A percentile compares a stretch with the other conserved stretches of the same genome.
Conservation (phyloP, 2,797 vertebrate genomes). For the Schizopygopsis malacanthus region DNA sequence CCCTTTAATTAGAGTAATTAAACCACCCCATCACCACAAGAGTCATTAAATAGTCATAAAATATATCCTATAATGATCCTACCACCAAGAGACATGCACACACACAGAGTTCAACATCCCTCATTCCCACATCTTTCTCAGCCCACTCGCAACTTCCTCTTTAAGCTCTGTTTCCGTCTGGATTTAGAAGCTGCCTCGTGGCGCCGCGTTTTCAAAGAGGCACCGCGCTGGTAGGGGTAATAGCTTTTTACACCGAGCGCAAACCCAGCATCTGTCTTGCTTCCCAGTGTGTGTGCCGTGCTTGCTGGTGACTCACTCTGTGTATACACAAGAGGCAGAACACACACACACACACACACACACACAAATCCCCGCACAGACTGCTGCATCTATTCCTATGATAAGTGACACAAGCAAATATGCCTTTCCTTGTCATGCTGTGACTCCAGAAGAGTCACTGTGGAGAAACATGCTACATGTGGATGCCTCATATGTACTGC, state of each 20-base stretch:
- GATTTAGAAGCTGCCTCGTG: conserved; percentile 48
- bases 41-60: conserved; percentile 44
- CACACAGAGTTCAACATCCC: conserved; percentile 20
- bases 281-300: conserved; percentile 19
- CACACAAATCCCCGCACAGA: conserved; percentile 33
- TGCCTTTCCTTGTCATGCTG: conserved; percentile 39
- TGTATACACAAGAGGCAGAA: conserved; percentile 35
- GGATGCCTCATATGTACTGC: conserved; percentile 38
- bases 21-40: conserved; percentile 11
- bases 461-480: conserved; percentile 71
- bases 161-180: conserved; percentile 45
- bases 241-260: conserved; percentile 32
- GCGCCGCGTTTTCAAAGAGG: conserved; percentile 39
- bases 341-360: conserved; percentile 34
- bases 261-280: conserved; percentile 40
- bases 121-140: conserved; percentile 20
- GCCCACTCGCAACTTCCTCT: conserved; percentile 31
- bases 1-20: conserved; percentile 29
- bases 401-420: conserved; percentile 59
- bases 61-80: conserved; percentile 28
- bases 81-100: conserved; percentile 37
- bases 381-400: conserved; percentile 40
- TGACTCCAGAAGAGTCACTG: conserved; percentile 53
- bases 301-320: conserved; percentile 35
- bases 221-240: conserved; percentile 51